Conservation (phyloP, 2,888 invertebrate genomes). For the Dasypogon diadema region DNA sequence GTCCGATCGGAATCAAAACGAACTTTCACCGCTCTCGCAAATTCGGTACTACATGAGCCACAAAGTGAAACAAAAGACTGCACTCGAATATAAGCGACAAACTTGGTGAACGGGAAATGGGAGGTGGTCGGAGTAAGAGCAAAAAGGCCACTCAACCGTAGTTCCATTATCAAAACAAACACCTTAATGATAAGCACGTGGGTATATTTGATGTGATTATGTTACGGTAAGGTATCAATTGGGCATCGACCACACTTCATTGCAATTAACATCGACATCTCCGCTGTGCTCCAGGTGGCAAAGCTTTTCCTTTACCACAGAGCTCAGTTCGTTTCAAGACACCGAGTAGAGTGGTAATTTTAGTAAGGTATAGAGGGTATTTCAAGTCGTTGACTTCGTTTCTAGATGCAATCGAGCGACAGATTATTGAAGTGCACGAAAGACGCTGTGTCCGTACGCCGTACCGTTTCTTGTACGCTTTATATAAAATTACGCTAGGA, state of each 20-base stretch:
- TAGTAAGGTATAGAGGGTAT: neutral
- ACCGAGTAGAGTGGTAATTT: neutral
- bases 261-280: neutral
- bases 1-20: neutral
- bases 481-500: slow-evolving; percentile 25
- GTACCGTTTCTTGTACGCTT: slow-evolving; percentile 38
- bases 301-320: neutral
- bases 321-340: slow-evolving; percentile 24
- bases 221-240: neutral
- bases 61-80: slow-evolving; percentile 18
- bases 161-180: slow-evolving; percentile 36
- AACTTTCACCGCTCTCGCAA: slow-evolving; percentile 15
- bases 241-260: neutral
- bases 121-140: neutral
- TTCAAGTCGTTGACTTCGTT: neutral
- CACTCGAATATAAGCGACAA: slow-evolving; percentile 7
- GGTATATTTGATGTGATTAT: neutral
- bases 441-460: neutral
- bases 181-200: slow-evolving; percentile 19
- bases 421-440: neutral
- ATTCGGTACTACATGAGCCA: neutral
- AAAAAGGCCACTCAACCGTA: slow-evolving; percentile 31
- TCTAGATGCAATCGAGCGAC: neutral
- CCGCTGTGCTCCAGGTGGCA: neutral
- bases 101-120: neutral